phyloP scores from a whole-genome alignment of 1,140 invertebrate species.

The Eciton burchellii region DNA sequence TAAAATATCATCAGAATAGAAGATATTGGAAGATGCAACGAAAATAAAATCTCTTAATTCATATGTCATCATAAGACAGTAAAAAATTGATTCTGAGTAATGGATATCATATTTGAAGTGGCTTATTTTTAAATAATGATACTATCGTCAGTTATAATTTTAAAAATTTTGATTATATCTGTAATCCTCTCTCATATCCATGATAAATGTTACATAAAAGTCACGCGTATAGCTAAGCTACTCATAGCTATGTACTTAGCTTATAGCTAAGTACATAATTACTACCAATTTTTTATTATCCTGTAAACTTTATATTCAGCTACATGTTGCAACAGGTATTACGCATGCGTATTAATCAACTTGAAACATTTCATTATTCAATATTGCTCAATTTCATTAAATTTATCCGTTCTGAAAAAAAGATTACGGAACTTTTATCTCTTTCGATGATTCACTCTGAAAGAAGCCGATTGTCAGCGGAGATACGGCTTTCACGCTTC shows the following conservation, averaged over 20 bases:
- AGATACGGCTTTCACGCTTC: background rate
- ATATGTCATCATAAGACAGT: background rate
- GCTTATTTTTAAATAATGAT: background rate
- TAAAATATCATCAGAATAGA: background rate
- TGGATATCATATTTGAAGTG: background rate
- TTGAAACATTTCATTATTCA: too few species aligned
- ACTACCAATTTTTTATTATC: too few species aligned
- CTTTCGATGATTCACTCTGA: background rate
- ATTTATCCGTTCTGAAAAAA: background rate
- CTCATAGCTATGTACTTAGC: too few species aligned
- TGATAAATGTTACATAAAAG: too few species aligned
- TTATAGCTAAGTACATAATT: too few species aligned
- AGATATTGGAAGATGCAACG: background rate
- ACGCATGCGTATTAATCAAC: too few species aligned
- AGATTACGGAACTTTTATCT: conserved; percentile 8
- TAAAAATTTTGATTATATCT: background rate
- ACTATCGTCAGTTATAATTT: background rate
- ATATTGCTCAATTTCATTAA: too few species aligned
- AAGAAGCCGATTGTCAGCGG: background rate
- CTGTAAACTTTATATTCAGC: too few species aligned
- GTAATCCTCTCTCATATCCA: background rate
- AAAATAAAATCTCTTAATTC: conserved; percentile 1
- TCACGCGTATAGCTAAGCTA: too few species aligned
- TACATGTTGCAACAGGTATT: too few species aligned
- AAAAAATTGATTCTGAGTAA: background rate